phyloP scores from a whole-genome alignment of 2,113 vertebrate species.

The Asarcornis scutulata region DNA sequence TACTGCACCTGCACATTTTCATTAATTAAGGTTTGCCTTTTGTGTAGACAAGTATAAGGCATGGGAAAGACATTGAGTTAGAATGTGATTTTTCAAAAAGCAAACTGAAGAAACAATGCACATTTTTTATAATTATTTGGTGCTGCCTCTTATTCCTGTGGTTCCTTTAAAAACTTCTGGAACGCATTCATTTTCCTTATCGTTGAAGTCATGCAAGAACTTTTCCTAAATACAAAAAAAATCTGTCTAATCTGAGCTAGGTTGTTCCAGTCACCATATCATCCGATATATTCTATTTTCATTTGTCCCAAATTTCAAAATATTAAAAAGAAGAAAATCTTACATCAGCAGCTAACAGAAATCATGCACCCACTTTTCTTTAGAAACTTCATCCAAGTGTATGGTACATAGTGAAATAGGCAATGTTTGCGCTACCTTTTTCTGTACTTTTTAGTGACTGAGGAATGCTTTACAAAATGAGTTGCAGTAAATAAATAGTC shows the following conservation, averaged over 20 bases:
- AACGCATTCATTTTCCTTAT: neutral
- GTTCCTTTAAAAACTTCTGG: neutral
- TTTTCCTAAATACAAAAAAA: neutral
- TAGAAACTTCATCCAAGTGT: constrained; percentile 2
- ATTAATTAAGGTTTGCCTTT: constrained; percentile 32
- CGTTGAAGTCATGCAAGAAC: neutral
- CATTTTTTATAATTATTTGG: constrained; percentile 27
- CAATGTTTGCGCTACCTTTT: constrained; percentile 8
- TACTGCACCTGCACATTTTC: constrained; percentile 25
- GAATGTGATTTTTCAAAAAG: constrained; percentile 13
- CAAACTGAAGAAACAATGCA: neutral
- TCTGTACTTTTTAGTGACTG: constrained; percentile 29
- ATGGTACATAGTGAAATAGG: neutral
- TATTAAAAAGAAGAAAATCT: neutral
- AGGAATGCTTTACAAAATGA: constrained; percentile 39
- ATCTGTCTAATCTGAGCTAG: constrained; percentile 15
- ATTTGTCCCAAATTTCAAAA: constrained; percentile 38
- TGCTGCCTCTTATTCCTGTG: neutral
- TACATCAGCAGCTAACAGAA: neutral
- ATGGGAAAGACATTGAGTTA: neutral
- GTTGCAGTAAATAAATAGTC: constrained; percentile 37
- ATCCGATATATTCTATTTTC: constrained; percentile 30
- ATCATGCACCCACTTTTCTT: neutral
- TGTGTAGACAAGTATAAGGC: neutral
- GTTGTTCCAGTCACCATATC: neutral